A percentile compares a stretch with the other conserved stretches of the same genome.
phyloP scores from a whole-genome alignment of 2,888 invertebrate species.

The Eristalis arbustorum region DNA sequence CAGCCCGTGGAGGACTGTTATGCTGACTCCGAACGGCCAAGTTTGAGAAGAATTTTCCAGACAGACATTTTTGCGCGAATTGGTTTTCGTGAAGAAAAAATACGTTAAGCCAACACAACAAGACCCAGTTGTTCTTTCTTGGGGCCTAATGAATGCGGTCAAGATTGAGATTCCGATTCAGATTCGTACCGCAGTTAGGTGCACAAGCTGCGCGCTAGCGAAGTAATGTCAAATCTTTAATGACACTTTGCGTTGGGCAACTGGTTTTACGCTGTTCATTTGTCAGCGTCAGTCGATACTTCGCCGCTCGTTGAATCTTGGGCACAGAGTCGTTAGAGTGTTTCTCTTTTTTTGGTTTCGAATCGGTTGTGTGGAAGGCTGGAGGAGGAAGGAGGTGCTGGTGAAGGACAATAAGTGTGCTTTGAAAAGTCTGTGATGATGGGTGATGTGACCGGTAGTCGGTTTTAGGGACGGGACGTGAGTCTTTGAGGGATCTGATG shows the following conservation, averaged over 20 bases:
- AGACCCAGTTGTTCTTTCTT: background rate
- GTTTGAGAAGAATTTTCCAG: no score
- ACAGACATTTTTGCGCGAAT: no score
- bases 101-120: conserved; percentile 33
- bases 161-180: conserved; percentile 29
- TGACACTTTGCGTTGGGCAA: conserved; percentile 41
- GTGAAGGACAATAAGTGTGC: background rate
- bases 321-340: background rate
- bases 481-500: background rate
- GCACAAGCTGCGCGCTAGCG: conserved; percentile 26
- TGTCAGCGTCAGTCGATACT: background rate
- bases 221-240: conserved; percentile 55
- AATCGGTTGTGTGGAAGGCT: background rate
- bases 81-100: conserved; percentile 9
- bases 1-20: no score
- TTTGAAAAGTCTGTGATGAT: background rate
- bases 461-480: background rate
- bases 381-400: background rate
- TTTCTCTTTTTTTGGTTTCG: background rate
- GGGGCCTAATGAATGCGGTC: conserved; percentile 55
- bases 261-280: conserved; percentile 27
- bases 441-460: no score
- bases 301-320: background rate
- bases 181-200: conserved; percentile 33
- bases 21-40: no score